Base-by-base conservation (phyloP, 2,797 vertebrate species). In the Balearica regulorum region DNA sequence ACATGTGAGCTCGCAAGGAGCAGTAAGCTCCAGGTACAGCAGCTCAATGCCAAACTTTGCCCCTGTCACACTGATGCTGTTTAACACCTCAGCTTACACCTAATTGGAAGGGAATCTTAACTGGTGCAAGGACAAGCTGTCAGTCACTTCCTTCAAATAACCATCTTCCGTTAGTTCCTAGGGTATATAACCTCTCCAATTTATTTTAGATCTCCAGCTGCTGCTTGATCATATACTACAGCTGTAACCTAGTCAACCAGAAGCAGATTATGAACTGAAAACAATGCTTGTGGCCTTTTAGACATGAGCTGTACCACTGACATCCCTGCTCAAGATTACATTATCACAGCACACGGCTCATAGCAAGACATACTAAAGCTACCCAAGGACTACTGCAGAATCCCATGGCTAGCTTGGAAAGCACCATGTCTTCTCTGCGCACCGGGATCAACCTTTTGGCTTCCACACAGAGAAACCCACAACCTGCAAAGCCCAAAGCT, bases 191-290 rank as follows among this genome's bases (percentile, higher is more conserved):
- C 61, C 48, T 73, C 79, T 31, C 73, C 6, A 43, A 91, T 83
- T 72, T 94, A 96, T 90, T 96, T 95, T 93, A 82, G 87, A 65
- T 48, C 94, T 92, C 93, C 94, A 94, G 87, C 90, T 95, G 91
- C 83, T 93, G 73, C 72, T 94, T 91, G 94, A 95, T 96, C 93
- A 26, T 64, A 24, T 60, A 57, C 96, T 95, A 97, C 95, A 83
- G 72, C 78, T 95, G 96, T 94, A 97, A 97, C 88, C 51, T n/a
- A 92, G 90, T 96, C 93, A 96, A 77, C 90, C 51, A 92, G 76
- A 73, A 93, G 48, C 83, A 94, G 83, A 91, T 85, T 60, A 94
- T 78, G 87, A 87, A 95, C 93, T 73, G 35, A 90, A 83, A 81
- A 68, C 71, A 95, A 82, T 43, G 53, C 84, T 73, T n/a, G 16